Evolutionary conservation across 2,797 vertebrate species (phyloP).

Genomic region (Typhlichthys subterraneus): DNA sequence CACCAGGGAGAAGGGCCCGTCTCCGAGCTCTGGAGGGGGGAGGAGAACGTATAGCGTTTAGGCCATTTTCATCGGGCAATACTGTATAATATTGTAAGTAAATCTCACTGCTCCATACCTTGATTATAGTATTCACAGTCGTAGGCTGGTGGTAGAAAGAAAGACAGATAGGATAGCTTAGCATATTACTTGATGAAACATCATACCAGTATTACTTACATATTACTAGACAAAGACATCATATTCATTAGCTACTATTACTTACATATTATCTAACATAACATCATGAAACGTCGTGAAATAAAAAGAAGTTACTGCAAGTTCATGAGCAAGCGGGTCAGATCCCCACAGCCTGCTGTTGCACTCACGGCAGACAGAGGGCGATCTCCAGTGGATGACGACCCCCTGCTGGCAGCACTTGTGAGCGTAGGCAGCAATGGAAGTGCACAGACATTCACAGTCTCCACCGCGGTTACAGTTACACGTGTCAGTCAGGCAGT

Average conservation of each 20-base stretch:
- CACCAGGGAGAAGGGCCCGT: slow-evolving; percentile 91
- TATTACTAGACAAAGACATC: too few species aligned
- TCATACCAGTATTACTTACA: too few species aligned
- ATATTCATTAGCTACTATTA: neutral
- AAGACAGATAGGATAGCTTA: slow-evolving; percentile 12
- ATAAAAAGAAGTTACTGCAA: too few species aligned
- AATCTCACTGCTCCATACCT: slow-evolving; percentile 78
- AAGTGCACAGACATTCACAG: slow-evolving; percentile 95
- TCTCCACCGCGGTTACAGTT: slow-evolving; percentile 97
- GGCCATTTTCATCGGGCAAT: neutral
- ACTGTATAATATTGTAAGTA: neutral
- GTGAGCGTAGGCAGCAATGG: slow-evolving; percentile 92
- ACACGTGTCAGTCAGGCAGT: slow-evolving; percentile 96
- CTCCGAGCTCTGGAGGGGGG: slow-evolving; percentile 83
- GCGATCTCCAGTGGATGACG: slow-evolving; percentile 88
- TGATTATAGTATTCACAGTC: slow-evolving; percentile 98
- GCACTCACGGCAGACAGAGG: slow-evolving; percentile 89
- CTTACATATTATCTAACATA: too few species aligned
- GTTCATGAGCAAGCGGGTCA: too few species aligned
- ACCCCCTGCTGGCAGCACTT: slow-evolving; percentile 96
- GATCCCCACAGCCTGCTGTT: slow-evolving; percentile 8
- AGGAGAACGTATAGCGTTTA: neutral
- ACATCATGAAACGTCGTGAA: too few species aligned
- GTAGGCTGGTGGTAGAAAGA: slow-evolving; percentile 82
- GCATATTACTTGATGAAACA: neutral